Percentiles rank a stretch among this genome's conserved stretches.
Evolutionary conservation across 2,888 invertebrate genomes (phyloP).

Genomic region (Pedicia rivosa): DNA sequence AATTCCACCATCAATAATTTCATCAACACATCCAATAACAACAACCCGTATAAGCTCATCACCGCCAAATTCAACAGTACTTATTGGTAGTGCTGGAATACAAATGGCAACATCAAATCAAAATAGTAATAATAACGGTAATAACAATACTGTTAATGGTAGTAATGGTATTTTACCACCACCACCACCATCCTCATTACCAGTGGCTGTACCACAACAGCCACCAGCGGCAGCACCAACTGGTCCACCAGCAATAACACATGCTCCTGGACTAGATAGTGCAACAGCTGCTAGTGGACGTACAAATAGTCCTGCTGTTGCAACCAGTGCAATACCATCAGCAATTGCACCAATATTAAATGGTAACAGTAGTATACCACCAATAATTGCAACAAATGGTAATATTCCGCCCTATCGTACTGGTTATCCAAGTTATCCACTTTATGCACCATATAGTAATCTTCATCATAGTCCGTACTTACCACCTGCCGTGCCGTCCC

Average conservation of each 20-base stretch:
- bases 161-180: conserved; percentile 23
- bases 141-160: conserved; percentile 15
- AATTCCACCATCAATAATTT: conserved; percentile 17
- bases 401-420: conserved; percentile 25
- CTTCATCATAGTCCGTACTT: conserved; percentile 58
- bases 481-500: conserved; percentile 40
- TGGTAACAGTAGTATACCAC: conserved; percentile 19
- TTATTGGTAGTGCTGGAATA: conserved; percentile 12
- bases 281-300: conserved; percentile 27
- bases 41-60: conserved; percentile 10
- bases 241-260: conserved; percentile 24
- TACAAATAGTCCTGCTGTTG: conserved; percentile 32
- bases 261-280: conserved; percentile 18
- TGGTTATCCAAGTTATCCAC: conserved; percentile 33
- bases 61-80: conserved; percentile 17
- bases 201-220: conserved; percentile 17
- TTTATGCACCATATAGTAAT: conserved; percentile 66
- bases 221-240: conserved; percentile 23
- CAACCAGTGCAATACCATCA: conserved; percentile 17
- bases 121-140: conserved; percentile 14
- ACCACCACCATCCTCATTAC: conserved; percentile 30
- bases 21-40: conserved; percentile 18
- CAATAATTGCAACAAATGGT: conserved; percentile 16
- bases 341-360: conserved; percentile 19
- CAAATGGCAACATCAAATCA: conserved; percentile 11